Evolutionary conservation across 1,140 invertebrate species (phyloP).

Genomic region (Halictus rubicundus): DNA sequence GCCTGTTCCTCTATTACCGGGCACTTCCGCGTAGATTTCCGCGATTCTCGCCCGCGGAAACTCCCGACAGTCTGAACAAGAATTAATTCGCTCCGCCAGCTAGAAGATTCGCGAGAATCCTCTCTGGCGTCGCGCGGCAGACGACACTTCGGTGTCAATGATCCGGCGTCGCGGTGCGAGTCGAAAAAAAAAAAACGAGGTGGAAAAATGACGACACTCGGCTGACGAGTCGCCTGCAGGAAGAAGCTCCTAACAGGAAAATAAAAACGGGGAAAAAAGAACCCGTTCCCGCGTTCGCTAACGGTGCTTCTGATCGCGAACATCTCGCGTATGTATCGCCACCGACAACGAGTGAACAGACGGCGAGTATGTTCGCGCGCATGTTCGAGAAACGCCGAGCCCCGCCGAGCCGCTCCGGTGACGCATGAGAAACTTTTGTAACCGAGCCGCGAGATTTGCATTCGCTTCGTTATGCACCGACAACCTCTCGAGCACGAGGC

Average conservation of each 20-base stretch:
- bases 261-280: background rate
- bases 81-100: no score
- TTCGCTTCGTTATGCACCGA: constrained; percentile 40
- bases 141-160: background rate
- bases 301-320: background rate
- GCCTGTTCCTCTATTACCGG: background rate
- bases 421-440: constrained; percentile 45
- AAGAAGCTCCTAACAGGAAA: background rate
- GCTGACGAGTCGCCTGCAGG: background rate
- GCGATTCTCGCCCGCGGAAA: no score
- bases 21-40: background rate
- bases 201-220: background rate
- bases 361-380: background rate
- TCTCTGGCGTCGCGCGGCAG: background rate
- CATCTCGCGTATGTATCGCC: background rate
- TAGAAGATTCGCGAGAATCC: no score
- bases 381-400: constrained; percentile 24
- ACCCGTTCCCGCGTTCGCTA: background rate
- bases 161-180: background rate
- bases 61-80: background rate
- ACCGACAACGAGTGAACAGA: background rate
- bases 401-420: background rate
- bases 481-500: background rate
- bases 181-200: no score
- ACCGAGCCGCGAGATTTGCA: constrained; percentile 25